Evolutionary conservation across 2,888 invertebrate genomes (phyloP).

Genomic region (Stenodema calcarata): DNA sequence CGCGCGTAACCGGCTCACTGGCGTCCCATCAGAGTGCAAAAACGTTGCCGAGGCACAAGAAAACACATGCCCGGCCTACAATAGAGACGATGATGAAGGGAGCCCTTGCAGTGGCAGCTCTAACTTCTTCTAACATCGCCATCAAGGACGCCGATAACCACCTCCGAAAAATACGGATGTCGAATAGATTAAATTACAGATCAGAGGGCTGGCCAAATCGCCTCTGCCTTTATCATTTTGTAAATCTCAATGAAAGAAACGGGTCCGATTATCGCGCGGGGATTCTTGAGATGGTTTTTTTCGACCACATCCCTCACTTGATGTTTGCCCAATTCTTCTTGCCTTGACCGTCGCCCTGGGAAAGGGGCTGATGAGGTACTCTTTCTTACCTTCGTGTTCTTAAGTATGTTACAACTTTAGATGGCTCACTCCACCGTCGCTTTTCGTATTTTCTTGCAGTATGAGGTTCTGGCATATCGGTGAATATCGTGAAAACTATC

Average conservation of each 20-base stretch:
- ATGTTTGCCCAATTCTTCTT: no score
- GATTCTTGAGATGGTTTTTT: not conserved
- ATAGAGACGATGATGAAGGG: slow-evolving; percentile 3
- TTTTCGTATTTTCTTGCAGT: no score
- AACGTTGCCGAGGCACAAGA: not conserved
- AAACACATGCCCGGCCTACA: not conserved
- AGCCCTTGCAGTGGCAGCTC: not conserved
- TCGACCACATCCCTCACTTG: not conserved
- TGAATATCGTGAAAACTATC: no score
- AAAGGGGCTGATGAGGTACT: no score
- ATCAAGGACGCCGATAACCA: not conserved
- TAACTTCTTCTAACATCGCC: not conserved
- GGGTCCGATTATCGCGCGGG: not conserved
- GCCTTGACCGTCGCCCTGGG: no score
- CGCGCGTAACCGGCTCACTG: not conserved
- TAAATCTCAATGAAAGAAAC: not conserved
- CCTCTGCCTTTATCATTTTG: not conserved
- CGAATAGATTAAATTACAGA: slow-evolving; percentile 2
- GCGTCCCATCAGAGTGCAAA: not conserved
- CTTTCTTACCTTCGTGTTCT: no score
- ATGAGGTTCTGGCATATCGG: no score
- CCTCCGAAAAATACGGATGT: not conserved
- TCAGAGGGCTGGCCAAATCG: not conserved
- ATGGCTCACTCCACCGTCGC: no score
- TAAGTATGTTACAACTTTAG: no score